phyloP scores from a whole-genome alignment of 1,140 invertebrate genomes.

The Trichonephila inaurata region DNA sequence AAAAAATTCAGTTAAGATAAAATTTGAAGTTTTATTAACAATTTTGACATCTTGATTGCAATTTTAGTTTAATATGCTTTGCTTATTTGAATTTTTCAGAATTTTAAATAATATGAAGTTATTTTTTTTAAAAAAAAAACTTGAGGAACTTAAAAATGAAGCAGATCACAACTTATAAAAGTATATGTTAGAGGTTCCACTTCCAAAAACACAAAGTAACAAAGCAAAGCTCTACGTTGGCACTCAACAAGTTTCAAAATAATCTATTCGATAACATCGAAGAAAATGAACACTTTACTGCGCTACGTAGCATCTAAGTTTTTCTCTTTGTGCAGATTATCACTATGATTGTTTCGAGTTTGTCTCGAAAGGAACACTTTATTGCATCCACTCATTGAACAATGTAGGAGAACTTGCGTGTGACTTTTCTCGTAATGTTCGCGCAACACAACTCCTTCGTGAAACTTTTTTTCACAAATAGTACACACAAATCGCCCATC shows the following conservation, averaged over 20 bases:
- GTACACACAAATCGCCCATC: constrained; percentile 83
- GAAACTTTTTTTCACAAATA: constrained; percentile 85
- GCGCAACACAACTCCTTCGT: constrained; percentile 84
- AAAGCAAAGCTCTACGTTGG: constrained; percentile 49
- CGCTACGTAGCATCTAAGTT: constrained; percentile 45
- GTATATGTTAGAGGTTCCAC: background rate
- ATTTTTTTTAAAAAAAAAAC: background rate
- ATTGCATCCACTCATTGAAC: constrained; percentile 71
- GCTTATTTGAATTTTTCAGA: background rate
- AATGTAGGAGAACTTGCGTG: constrained; percentile 78
- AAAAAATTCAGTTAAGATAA: background rate
- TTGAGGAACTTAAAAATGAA: background rate
- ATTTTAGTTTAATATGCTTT: too few species aligned
- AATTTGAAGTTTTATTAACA: too few species aligned
- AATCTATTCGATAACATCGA: constrained; percentile 4
- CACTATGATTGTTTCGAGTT: constrained; percentile 60
- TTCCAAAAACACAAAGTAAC: background rate
- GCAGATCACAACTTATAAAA: background rate
- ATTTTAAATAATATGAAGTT: background rate
- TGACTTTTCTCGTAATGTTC: constrained; percentile 87
- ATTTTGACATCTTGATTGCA: too few species aligned
- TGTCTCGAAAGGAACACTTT: constrained; percentile 75
- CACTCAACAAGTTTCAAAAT: constrained; percentile 55
- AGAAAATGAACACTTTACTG: background rate
- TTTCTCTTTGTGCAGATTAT: constrained; percentile 70